Base-by-base conservation (phyloP, 2,797 vertebrate species). In the Helostoma temminkii region DNA sequence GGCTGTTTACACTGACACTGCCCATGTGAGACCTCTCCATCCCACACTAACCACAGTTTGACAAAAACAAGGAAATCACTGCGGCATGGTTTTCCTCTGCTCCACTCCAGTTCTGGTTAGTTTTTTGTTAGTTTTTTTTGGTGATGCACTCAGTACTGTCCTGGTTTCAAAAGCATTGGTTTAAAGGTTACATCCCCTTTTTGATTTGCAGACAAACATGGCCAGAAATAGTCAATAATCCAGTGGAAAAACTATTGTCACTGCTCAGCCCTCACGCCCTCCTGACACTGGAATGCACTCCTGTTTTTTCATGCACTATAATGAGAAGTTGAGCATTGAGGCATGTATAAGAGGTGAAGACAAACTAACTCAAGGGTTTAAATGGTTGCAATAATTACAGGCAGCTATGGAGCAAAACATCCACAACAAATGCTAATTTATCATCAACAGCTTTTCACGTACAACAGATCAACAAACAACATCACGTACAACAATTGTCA, bases 11-110 rank as follows among this genome's bases (percentile, higher is more conserved):
- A 55, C 15, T 58, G 68, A 77, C 66, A 37, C 57, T 48, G 66
- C 80, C 65, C 80, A 82, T 74, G 73, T 65, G 77, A 74, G 74
- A 72, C 67, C 30, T 12, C 21, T 19, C 70, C 77, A 47, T 63
- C 64, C 71, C 78, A 76, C 68, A 55, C 1, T 64, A 60, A 87
- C 84, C 85, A 59, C 85, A 84, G 78, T 65, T 74, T 52, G 61
- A 81, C 65, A 78, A 84, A 88, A 89, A 88, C 81, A 87, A 86
- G 79, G 77, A 88, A 88, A 82, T 74, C 71, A 37, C 69, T 47
- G 74, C 52, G 19, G 57, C 46, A 9, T 19, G 42, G 34, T 45
- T 73, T 81, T 57, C 60, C 76, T 57, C 30, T 47, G 46, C 58
- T 59, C 36, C 58, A 34, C 47, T 18, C 48, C 21, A 7, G 28